phyloP scores from a whole-genome alignment of 64 coral and sea anemone genomes.

The Acropora tenuis region DNA sequence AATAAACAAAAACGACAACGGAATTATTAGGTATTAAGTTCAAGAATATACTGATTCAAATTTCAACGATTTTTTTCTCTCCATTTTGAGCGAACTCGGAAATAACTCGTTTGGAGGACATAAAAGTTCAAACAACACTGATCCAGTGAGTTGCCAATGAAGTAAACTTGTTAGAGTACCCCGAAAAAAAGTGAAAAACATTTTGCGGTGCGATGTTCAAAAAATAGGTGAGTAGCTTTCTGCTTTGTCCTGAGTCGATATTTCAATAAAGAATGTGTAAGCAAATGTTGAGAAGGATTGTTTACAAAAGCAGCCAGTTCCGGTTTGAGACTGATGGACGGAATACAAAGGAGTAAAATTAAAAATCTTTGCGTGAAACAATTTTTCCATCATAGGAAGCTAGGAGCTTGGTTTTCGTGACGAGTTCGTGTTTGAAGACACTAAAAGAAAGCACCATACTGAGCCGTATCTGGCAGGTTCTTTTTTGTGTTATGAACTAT shows the following conservation, averaged over 20 bases:
- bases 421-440: slow-evolving; percentile 38
- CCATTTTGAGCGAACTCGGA: neutral
- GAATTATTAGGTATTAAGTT: neutral
- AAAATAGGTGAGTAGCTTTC: too few relatives aligned
- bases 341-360: neutral
- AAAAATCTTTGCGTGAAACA: slow-evolving; percentile 6
- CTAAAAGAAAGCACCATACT: slow-evolving; percentile 26
- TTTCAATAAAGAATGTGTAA: too few relatives aligned
- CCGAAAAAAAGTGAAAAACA: neutral
- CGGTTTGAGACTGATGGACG: too few relatives aligned
- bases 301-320: neutral
- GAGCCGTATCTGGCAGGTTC: slow-evolving; percentile 5
- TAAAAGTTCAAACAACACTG: neutral
- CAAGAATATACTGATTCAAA: neutral
- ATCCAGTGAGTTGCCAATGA: neutral
- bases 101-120: too few relatives aligned
- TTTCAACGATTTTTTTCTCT: neutral
- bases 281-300: too few relatives aligned
- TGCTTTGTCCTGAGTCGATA: too few relatives aligned
- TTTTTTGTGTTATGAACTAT: slow-evolving; percentile 26
- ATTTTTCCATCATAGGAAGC: neutral
- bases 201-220: neutral
- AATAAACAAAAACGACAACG: neutral
- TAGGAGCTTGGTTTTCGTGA: neutral
- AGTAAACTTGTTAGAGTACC: neutral